Conservation (phyloP, 1,140 invertebrate species). For the Scaptomyza pallida region DNA sequence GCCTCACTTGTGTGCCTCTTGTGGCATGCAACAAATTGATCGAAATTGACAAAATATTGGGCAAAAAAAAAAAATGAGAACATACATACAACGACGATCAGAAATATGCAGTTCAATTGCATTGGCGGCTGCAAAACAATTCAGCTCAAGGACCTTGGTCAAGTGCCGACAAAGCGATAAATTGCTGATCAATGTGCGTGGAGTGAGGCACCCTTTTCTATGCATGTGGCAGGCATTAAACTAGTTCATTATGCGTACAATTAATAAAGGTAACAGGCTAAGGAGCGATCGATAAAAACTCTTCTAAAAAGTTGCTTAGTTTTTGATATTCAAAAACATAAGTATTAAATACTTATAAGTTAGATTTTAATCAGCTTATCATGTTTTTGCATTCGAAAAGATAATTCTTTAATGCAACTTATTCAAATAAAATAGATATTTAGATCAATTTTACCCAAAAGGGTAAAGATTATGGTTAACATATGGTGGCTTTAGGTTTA, state of each 20-base stretch:
- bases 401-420: background rate
- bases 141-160: slow-evolving; percentile 70
- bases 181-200: background rate
- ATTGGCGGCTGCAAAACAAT: slow-evolving; percentile 61
- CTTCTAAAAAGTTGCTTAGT: too few species aligned
- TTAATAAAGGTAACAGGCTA: too few species aligned
- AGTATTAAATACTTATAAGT: too few species aligned
- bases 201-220: background rate
- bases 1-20: slow-evolving; percentile 20
- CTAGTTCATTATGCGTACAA: slow-evolving; percentile 21
- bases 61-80: slow-evolving; percentile 25
- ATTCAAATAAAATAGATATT: background rate
- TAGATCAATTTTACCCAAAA: background rate
- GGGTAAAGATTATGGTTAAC: slow-evolving; percentile 20
- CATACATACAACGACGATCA: slow-evolving; percentile 20
- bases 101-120: slow-evolving; percentile 80
- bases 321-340: too few species aligned
- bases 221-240: slow-evolving; percentile 1
- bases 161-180: slow-evolving; percentile 72
- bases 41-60: slow-evolving; percentile 82
- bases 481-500: slow-evolving; percentile 64
- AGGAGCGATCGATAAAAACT: too few species aligned
- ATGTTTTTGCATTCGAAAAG: background rate
- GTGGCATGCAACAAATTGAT: slow-evolving; percentile 81
- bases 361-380: too few species aligned